Conservation (phyloP, 2,888 invertebrate species). For the Tillus elongatus region DNA sequence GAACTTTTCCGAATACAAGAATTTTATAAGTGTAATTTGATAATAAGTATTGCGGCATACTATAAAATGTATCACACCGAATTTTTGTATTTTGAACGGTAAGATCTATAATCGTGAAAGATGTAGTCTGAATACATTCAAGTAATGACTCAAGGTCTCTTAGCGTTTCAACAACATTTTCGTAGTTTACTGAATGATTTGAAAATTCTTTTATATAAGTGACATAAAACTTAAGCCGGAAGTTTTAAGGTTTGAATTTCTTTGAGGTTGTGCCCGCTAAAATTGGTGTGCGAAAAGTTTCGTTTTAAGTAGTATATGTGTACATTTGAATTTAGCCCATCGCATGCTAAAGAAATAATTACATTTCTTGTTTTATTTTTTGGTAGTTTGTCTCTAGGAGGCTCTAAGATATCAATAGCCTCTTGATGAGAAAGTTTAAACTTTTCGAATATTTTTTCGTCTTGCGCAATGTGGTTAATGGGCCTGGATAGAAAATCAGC, state of each 20-base stretch:
- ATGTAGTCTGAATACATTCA: background rate
- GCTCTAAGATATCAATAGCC: background rate
- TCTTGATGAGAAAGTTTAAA: background rate
- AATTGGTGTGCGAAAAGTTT: background rate
- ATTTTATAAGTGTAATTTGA: no score
- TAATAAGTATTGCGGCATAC: background rate
- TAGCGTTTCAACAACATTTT: background rate
- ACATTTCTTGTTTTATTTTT: background rate
- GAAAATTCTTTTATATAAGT: no score
- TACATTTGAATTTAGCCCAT: background rate
- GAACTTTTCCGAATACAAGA: no score
- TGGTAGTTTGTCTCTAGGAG: no score
- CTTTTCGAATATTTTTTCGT: conserved; percentile 6
- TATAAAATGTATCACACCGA: background rate
- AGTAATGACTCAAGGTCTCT: background rate
- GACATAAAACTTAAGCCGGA: no score
- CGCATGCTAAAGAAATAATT: background rate
- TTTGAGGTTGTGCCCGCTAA: background rate
- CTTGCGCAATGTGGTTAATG: conserved; percentile 16
- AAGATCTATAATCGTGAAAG: background rate
- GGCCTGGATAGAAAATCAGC: background rate
- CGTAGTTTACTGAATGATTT: background rate
- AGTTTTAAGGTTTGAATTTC: background rate
- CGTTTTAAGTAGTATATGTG: no score
- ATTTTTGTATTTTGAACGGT: background rate